Percentiles rank a stretch among this genome's conserved stretches.
These are phyloP conservation scores for Sardinella longiceps DNA, from an alignment of 2,797 vertebrate species.

Conservation along the genomic window DNA sequence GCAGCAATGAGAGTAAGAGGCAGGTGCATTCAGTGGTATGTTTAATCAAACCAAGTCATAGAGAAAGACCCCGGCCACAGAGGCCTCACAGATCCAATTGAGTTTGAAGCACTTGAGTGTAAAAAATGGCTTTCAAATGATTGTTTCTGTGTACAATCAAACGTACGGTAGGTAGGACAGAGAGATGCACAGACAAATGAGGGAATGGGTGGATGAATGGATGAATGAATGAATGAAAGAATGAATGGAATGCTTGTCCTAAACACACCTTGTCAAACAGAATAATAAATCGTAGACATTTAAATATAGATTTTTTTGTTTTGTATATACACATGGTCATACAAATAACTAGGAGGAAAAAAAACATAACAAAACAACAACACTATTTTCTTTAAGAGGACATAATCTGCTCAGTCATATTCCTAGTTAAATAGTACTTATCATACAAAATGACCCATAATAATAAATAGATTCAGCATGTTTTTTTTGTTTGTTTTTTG, in stretches of 20 bases:
- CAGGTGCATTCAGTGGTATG: slow-evolving; percentile 11
- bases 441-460: slow-evolving; percentile 80
- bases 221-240: background rate
- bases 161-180: background rate
- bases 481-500: slow-evolving; percentile 69
- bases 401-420: slow-evolving; percentile 86
- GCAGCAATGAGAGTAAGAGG: background rate
- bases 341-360: slow-evolving; percentile 68
- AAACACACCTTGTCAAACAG: slow-evolving; percentile 23
- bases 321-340: slow-evolving; percentile 80
- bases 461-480: slow-evolving; percentile 97
- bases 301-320: slow-evolving; percentile 82
- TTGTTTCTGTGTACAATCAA: slow-evolving; percentile 14
- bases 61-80: background rate
- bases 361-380: slow-evolving; percentile 65
- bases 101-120: slow-evolving; percentile 21
- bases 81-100: background rate
- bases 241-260: slow-evolving; percentile 1
- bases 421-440: slow-evolving; percentile 90
- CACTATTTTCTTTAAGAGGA: slow-evolving; percentile 83
- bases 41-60: slow-evolving; percentile 29
- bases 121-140: slow-evolving; percentile 1
- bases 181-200: background rate
- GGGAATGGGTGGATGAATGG: background rate
- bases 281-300: slow-evolving; percentile 47